Percentiles rank a stretch among this genome's conserved stretches.
These are phyloP conservation scores for Pteronura brasiliensis DNA, from an alignment of 2,113 vertebrate genomes.

Conservation along the genomic window DNA sequence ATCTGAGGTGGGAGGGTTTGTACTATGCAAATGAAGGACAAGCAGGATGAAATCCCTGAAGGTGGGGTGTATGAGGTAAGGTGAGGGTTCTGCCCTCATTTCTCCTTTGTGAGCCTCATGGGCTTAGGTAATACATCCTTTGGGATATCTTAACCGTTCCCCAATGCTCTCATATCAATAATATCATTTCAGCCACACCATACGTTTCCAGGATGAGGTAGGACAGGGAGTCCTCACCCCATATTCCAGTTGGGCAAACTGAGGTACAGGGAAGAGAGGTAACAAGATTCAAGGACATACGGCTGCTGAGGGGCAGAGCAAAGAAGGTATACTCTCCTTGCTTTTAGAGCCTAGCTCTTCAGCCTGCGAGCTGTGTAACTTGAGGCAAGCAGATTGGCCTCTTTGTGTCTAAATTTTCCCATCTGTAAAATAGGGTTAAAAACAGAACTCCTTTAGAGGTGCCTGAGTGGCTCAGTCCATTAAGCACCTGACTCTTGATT, in stretches of 20 bases:
- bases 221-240: not conserved
- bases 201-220: not conserved
- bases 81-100: not conserved
- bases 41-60: not conserved
- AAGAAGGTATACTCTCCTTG: not conserved
- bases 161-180: not conserved
- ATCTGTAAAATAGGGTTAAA: not conserved
- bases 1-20: not conserved
- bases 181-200: not conserved
- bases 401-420: not conserved
- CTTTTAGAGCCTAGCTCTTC: not conserved
- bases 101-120: not conserved
- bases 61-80: not conserved
- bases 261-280: not conserved
- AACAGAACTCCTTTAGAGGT: not conserved
- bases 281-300: not conserved
- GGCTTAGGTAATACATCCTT: not conserved
- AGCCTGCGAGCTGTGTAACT: not conserved
- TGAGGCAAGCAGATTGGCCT: not conserved
- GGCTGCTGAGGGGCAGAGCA: not conserved
- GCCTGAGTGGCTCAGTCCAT: not conserved
- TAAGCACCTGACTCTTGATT: not conserved
- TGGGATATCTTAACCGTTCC: not conserved
- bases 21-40: not conserved
- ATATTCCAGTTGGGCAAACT: not conserved